These are phyloP conservation scores for Pristionchus entomophagus DNA, from an alignment of 2,888 invertebrate species.

Conservation along the genomic window DNA sequence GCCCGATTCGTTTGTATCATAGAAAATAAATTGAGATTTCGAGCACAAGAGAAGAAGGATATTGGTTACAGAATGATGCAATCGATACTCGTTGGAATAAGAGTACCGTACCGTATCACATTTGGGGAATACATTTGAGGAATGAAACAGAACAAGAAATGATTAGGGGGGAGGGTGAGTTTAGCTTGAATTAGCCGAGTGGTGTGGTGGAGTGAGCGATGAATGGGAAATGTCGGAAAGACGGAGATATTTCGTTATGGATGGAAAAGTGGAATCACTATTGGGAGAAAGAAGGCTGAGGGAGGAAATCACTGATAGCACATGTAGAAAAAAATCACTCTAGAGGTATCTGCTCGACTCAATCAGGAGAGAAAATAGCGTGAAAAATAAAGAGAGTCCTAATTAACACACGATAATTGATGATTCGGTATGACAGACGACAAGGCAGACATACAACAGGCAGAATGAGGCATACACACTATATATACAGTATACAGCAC, in stretches of 20 bases:
- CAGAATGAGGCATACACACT: background rate
- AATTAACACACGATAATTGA: background rate
- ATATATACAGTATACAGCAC: constrained; percentile 28
- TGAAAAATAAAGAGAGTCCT: background rate
- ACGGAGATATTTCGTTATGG: constrained; percentile 29
- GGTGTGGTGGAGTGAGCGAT: constrained; percentile 4
- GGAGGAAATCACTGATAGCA: too few relatives aligned
- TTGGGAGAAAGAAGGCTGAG: too few relatives aligned
- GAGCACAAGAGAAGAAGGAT: background rate
- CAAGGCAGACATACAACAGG: constrained; percentile 20
- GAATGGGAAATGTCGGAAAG: constrained; percentile 6
- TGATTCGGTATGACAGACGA: constrained; percentile 21
- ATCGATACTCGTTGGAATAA: background rate
- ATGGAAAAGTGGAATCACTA: too few relatives aligned
- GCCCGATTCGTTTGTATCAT: constrained; percentile 35
- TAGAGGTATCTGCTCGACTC: background rate
- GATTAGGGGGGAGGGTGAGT: background rate
- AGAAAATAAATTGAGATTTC: constrained; percentile 21
- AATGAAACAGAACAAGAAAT: constrained; percentile 38
- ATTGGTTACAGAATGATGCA: background rate
- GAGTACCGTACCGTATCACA: constrained; percentile 41
- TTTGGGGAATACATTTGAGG: constrained; percentile 15
- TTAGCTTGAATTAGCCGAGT: constrained; percentile 20
- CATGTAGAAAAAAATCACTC: too few relatives aligned
- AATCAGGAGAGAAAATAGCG: background rate